These are phyloP conservation scores for Tenebrio molitor DNA, from an alignment of 1,140 invertebrate species.

Conservation along the genomic window DNA sequence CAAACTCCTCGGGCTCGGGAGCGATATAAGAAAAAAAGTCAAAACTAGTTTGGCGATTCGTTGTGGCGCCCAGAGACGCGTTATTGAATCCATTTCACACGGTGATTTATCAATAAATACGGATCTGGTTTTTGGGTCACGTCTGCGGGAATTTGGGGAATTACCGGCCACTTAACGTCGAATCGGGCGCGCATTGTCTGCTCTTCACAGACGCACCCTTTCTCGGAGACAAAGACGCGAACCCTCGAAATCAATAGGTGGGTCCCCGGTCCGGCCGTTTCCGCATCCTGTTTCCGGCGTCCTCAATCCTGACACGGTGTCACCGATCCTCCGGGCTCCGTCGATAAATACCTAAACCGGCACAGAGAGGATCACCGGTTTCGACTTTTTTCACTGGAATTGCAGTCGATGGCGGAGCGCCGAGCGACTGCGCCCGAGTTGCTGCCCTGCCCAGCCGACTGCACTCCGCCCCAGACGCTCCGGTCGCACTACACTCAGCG, in stretches of 20 bases:
- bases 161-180: background rate
- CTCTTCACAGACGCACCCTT: slow-evolving; percentile 5
- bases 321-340: slow-evolving; percentile 6
- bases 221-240: background rate
- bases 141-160: background rate
- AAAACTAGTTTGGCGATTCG: background rate
- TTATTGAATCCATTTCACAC: background rate
- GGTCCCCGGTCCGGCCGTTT: slow-evolving; percentile 13
- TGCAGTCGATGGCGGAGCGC: slow-evolving; percentile 21
- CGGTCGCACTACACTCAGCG: slow-evolving; percentile 33
- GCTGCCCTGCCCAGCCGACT: slow-evolving; percentile 42
- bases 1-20: background rate
- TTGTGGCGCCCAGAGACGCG: background rate
- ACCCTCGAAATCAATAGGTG: slow-evolving; percentile 22
- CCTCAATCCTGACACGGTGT: slow-evolving; percentile 13
- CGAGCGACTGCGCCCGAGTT: slow-evolving; percentile 38
- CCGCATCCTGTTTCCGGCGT: slow-evolving; percentile 34
- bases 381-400: slow-evolving; percentile 9
- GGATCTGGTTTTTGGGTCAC: background rate
- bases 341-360: slow-evolving; percentile 28
- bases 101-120: background rate
- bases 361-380: slow-evolving; percentile 6
- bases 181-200: background rate
- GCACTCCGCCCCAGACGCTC: slow-evolving; percentile 45
- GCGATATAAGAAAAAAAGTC: too few species aligned